Base-by-base conservation (phyloP, 2,888 invertebrate genomes). In the Sepioteuthis lessoniana region DNA sequence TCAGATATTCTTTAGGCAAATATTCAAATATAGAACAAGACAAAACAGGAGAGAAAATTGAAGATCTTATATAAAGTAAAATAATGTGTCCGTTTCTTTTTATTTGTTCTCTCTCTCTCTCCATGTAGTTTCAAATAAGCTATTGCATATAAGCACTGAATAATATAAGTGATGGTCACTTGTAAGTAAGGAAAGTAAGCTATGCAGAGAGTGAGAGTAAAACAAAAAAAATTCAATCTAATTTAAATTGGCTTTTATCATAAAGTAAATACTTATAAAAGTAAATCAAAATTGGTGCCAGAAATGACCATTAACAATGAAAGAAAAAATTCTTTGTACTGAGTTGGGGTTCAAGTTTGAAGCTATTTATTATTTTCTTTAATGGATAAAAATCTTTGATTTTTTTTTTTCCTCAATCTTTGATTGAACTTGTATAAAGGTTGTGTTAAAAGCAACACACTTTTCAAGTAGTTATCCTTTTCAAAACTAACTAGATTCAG, bases 1-100 rank as follows among this genome's bases (percentile, higher is more conserved):
- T 76, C 76, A 76, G 76, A 76, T 76, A 76, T 76, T 76, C 76
- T 76, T 76, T 13, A 76, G 76, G 76, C 76, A n/a, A 76, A 76
- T 76, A 7, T 76, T 76, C 76, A 76, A 76, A 76, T 76, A 76
- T n/a, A 76, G n/a, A 35, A 76, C n/a, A 76, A 35, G 76, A 76
- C 10, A 35, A 76, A 76, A 55, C 55, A 55, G 55, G 55, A 76
- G 76, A 76, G 76, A n/a, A 76, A 76, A 76, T 76, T 76, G 76
- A 76, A 35, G 76, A 76, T 35, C n/a, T 76, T n/a, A n/a, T 16
- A 76, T n/a, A 35, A 35, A 76, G n/a, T 35, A n/a, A 76, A n/a
- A n/a, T 76, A 76, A 76, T 76, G 76, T 76, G 16, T 76, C n/a
- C n/a, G n/a, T 35, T 13, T 35, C 35, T 35, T 76, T 35, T 76